phyloP scores from a whole-genome alignment of 2,113 vertebrate species.

The Alaudala cheleensis region DNA sequence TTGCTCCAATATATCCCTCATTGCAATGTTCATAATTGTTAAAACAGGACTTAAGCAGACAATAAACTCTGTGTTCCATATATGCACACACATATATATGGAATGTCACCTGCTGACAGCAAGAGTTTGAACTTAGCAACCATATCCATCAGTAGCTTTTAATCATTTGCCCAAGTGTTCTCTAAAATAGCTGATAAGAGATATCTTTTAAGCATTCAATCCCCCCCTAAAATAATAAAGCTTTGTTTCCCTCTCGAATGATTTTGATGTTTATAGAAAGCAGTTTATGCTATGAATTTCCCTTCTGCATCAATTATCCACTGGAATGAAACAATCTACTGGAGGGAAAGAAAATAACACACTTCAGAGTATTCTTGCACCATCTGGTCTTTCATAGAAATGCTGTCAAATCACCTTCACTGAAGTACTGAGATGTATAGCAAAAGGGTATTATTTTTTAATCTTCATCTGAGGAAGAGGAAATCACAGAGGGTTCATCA shows the following conservation, averaged over 20 bases:
- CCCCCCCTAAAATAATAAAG: background rate
- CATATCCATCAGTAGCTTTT: background rate
- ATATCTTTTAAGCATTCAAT: background rate
- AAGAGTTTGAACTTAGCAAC: background rate
- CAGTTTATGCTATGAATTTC: background rate
- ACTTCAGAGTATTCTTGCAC: slow-evolving; percentile 41
- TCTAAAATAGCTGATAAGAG: background rate
- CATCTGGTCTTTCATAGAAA: slow-evolving; percentile 17
- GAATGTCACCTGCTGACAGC: background rate
- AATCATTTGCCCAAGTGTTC: background rate
- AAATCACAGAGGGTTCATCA: background rate
- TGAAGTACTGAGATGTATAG: background rate
- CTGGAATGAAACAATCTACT: slow-evolving; percentile 12
- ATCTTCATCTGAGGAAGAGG: background rate
- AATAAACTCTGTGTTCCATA: background rate
- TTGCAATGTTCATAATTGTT: background rate
- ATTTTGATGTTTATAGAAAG: background rate
- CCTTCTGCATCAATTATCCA: slow-evolving; percentile 12
- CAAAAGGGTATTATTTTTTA: background rate
- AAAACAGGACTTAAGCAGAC: background rate
- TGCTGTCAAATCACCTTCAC: slow-evolving; percentile 27
- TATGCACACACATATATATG: fast-evolving
- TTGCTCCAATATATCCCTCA: background rate
- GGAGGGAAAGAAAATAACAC: slow-evolving; percentile 4
- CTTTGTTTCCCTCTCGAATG: background rate